A percentile compares a stretch with the other conserved stretches of the same genome.
Conservation (phyloP, 2,797 vertebrate genomes). For the Podarcis siculus region DNA sequence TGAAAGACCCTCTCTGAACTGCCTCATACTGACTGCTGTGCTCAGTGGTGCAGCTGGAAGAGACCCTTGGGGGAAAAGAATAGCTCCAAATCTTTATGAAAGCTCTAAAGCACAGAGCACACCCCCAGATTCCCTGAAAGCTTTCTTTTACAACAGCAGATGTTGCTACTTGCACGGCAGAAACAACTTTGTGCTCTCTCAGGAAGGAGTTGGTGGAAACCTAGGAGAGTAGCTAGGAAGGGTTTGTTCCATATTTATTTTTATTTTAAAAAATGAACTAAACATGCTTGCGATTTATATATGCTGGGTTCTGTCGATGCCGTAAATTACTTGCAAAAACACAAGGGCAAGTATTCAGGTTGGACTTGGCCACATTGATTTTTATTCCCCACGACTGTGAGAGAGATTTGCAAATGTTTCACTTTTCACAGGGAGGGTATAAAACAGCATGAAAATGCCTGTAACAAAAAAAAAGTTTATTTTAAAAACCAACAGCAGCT, state of each 20-base stretch:
- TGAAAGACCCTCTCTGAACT: background rate
- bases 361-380: background rate
- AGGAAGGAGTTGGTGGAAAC: background rate
- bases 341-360: background rate
- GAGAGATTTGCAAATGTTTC: slow-evolving; percentile 13
- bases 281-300: background rate
- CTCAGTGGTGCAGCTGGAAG: background rate
- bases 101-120: background rate
- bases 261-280: background rate
- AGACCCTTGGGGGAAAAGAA: background rate
- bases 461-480: slow-evolving; percentile 7
- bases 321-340: background rate
- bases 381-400: background rate
- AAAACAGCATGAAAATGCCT: background rate
- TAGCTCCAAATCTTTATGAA: slow-evolving; percentile 14
- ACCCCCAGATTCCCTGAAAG: background rate
- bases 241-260: background rate
- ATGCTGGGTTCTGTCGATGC: background rate
- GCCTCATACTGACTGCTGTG: slow-evolving; percentile 15
- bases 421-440: background rate
- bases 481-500: slow-evolving; percentile 3
- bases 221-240: background rate
- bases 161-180: background rate
- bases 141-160: background rate
- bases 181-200: background rate